Base-by-base conservation (phyloP, 2,888 invertebrate genomes). In the Drosophila fungiperda region DNA sequence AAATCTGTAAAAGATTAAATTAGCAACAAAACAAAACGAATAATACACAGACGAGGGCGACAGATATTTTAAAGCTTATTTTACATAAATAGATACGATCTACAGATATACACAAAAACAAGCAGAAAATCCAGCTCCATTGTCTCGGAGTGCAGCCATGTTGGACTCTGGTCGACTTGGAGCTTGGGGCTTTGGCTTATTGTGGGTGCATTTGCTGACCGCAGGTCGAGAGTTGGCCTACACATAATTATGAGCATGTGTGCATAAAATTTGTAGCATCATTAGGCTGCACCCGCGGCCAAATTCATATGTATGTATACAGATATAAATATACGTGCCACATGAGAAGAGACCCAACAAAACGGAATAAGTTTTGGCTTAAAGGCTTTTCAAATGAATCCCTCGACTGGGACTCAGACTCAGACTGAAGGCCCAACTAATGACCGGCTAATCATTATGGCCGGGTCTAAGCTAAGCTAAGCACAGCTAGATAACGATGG, bases 181-280 rank as follows among this genome's bases (percentile, higher is more conserved):
- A 23, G 36, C 68, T 60, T 62, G 35, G 49, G 45, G 65, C 53
- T 29, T 26, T 29, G 26, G 38, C 60, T 62, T 52, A 50, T 78
- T 80, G 78, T 80, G 80, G 80, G 78, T 78, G 78, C 77, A 73
- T 70, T 49, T 80, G 66, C 67, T 61, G 79, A 79, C 66, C 42
- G 9, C 49, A 20, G 32, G 52, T 48, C 45, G 35, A 60, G 52
- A 32, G n/a, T 49, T 55, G 64, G 48, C 60, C 55, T 72, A 53
- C 68, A 73, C 64, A 76, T 80, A 78, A 78, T 80, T 78, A 78
- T 68, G 78, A 80, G 65, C 70, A 70, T 76, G 64, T 78, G 85
- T 89, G 85, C 85, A 89, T 85, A 85, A 87, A 88, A 85, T 85
- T 89, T 84, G 85, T 89, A 61, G 89, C 87, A 85, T 85, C 85